A percentile compares a stretch with the other conserved stretches of the same genome.
Evolutionary conservation across 2,888 invertebrate genomes (phyloP).

Genomic region (Mechanitis messenoides): DNA sequence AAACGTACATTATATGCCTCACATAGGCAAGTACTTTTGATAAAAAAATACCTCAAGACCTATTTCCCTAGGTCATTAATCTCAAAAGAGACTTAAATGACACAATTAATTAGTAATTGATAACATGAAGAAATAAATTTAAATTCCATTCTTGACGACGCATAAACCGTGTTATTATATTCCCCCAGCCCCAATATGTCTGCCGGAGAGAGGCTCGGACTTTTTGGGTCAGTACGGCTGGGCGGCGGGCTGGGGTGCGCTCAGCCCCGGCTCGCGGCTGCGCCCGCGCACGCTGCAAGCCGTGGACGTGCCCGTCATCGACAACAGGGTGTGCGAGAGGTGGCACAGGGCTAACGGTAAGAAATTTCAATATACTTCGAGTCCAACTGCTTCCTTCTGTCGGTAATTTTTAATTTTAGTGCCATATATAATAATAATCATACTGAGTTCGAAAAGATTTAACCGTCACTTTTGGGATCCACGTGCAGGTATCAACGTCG

Average conservation of each 20-base stretch:
- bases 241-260: conserved; percentile 95
- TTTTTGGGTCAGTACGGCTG: conserved; percentile 94
- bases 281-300: conserved; percentile 93
- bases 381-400: too few species aligned
- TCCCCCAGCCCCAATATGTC: conserved; percentile 87
- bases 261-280: conserved; percentile 88
- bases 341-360: conserved; percentile 80
- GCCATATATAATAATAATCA: too few species aligned
- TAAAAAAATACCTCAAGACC: too few species aligned
- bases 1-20: conserved; percentile 92
- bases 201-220: conserved; percentile 92
- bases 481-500: conserved; percentile 86
- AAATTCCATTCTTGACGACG: too few species aligned
- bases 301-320: conserved; percentile 94
- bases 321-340: conserved; percentile 84
- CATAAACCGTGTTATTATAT: background rate
- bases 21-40: conserved; percentile 77
- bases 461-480: background rate
- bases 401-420: too few species aligned
- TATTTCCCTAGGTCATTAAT: too few species aligned
- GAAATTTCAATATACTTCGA: background rate
- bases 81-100: too few species aligned
- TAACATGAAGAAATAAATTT: too few species aligned
- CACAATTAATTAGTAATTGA: too few species aligned
- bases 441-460: too few species aligned